These are phyloP conservation scores for Callopanchax toddi DNA, from an alignment of 2,113 vertebrate genomes.

Conservation along the genomic window DNA sequence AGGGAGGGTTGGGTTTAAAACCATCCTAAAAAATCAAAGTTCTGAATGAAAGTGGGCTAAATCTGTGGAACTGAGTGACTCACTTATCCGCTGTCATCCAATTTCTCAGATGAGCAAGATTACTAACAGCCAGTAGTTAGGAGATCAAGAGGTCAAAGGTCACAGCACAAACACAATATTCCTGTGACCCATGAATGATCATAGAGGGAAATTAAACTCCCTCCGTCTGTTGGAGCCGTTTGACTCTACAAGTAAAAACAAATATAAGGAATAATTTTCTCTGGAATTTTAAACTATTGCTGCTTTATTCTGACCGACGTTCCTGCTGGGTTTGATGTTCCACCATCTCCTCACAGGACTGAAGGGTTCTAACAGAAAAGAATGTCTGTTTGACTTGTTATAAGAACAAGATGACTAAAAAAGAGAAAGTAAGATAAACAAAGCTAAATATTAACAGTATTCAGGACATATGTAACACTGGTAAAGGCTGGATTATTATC, in stretches of 20 bases:
- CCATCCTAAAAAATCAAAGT: background rate
- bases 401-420: no score
- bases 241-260: background rate
- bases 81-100: slow-evolving; percentile 15
- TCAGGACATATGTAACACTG: no score
- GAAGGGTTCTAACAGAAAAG: no score
- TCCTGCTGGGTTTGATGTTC: no score
- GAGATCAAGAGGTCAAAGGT: slow-evolving; percentile 59
- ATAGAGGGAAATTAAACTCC: slow-evolving; percentile 24
- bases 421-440: no score
- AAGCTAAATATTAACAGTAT: no score
- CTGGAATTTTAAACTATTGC: no score
- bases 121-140: slow-evolving; percentile 29
- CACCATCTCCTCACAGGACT: no score
- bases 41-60: background rate
- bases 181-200: slow-evolving; percentile 60
- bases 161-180: slow-evolving; percentile 65
- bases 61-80: slow-evolving; percentile 3
- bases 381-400: no score
- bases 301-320: no score
- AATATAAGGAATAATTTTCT: background rate
- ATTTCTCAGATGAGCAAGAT: slow-evolving; percentile 34
- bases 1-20: background rate
- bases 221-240: slow-evolving; percentile 18
- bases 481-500: no score